Evolutionary conservation across 2,797 vertebrate species (phyloP), one percentile per base, ranked within the genome.

Genomic region (Halcyon leucocephala): DNA sequence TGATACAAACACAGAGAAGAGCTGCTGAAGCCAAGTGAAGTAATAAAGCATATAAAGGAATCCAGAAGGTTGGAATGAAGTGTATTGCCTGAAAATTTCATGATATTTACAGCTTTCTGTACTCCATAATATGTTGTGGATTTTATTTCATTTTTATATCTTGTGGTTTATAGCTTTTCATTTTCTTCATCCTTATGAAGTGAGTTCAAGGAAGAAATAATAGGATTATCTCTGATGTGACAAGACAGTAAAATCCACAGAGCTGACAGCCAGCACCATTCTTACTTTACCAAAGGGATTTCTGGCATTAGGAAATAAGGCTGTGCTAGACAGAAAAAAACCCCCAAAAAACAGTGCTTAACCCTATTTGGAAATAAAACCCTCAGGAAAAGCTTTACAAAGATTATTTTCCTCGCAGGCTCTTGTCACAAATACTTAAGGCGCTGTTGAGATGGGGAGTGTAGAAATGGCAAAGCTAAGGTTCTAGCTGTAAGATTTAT

Each of bases 171-270:
- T 80, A 52, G 25, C 25, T 94, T 96, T 96, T 93, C 64, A 82
- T 96, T 95, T 94, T 83, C 65, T 95, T 89, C 16, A 22, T 90
- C 64, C 48, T 91, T 73, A 93, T 52, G 74, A 91, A 80, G 16
- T 0, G 6, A 91, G 28, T 80, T 89, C 83, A 78, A 67, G 86
- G 67, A 82, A 95, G 41, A 90, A 86, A 89, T 94, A 95, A 94
- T 92, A 94, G 33, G 89, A 96, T 96, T 96, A 90, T 87, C 19
- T 90, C 35, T 86, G 55, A 80, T 73, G 52, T 92, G 90, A 87
- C 81, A 93, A 94, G 93, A 87, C 44, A 73, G 51, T n/a, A 90
- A 90, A 93, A 92, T 79, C 64, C 81, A 71, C n/a, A 39, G 54
- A 91, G 60, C 77, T 95, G 84, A 92, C 67, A 96, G 46, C 18